These are phyloP conservation scores for Apis mellifera DNA, from an alignment of 1,140 invertebrate genomes.

Conservation along the genomic window Amel_HAv3.1 CM009935.2:8509501-8510000, in stretches of 20 bases:
- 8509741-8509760: not conserved
- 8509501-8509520: slow-evolving; percentile 75
- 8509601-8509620: no score
- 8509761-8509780: not conserved
- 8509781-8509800: not conserved
- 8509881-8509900: slow-evolving; percentile 54
- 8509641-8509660: slow-evolving; percentile 74
- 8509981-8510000: slow-evolving; percentile 79
- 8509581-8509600: no score
- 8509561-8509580: no score
- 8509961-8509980: slow-evolving; percentile 73
- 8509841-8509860: not conserved
- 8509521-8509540: slow-evolving; percentile 72
- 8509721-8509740: slow-evolving; percentile 5
- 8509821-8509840: not conserved
- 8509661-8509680: slow-evolving; percentile 48
- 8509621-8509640: slow-evolving; percentile 70
- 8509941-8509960: slow-evolving; percentile 68
- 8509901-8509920: slow-evolving; percentile 74
- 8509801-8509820: not conserved
- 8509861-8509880: slow-evolving; percentile 13
- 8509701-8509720: slow-evolving; percentile 33
- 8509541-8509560: no score
- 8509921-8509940: slow-evolving; percentile 58
- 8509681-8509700: slow-evolving; percentile 29